Evolutionary conservation across 2,888 invertebrate species (phyloP), one percentile per base, ranked within the genome.

Genomic region (Drosophila rellima): DNA sequence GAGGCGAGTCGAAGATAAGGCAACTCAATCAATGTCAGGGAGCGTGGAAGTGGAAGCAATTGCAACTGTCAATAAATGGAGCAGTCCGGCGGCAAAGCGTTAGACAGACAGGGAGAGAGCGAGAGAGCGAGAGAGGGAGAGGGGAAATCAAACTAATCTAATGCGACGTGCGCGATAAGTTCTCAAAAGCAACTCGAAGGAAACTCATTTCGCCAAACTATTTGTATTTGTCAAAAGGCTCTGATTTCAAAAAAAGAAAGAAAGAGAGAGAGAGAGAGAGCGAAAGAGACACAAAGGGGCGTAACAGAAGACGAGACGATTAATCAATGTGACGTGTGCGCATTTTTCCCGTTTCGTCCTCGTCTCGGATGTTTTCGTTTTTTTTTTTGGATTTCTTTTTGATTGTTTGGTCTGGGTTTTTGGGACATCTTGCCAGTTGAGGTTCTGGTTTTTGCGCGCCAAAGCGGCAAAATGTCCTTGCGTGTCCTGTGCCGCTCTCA

Each of bases 271-370:
- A 20, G 31, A 26, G 44, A 45, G 13, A 29, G 33, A 18, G 42
- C 3, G 33, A 20, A 23, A 11, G 18, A 23, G n/a, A 51, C 15
- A 37, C 23, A 23, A 6, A 64, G 51, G 45, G 61, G 60, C 59
- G 51, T 52, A 23, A 11, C 18, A 13, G 55, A 55, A 65, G 65
- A 69, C 78, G 83, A 73, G 81, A 88, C 89, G 84, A 85, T 85
- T 85, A 85, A 85, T 85, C 84, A 85, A 85, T 77, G 87, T 85
- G 84, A 88, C 89, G 87, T 84, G 79, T 75, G 78, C 78, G 70
- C 80, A 82, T 82, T 79, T 74, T 55, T 80, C 74, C 61, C 62
- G 37, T 23, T 55, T 17, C 40, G 15, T 40, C 26, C 51, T 51
- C 44, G 33, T 45, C 44, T 55, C 39, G 37, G 35, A 29, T 40